Percentiles rank a stretch among this genome's conserved stretches.
Conservation (phyloP, 2,113 vertebrate species). For the Pongo abelii region DNA sequence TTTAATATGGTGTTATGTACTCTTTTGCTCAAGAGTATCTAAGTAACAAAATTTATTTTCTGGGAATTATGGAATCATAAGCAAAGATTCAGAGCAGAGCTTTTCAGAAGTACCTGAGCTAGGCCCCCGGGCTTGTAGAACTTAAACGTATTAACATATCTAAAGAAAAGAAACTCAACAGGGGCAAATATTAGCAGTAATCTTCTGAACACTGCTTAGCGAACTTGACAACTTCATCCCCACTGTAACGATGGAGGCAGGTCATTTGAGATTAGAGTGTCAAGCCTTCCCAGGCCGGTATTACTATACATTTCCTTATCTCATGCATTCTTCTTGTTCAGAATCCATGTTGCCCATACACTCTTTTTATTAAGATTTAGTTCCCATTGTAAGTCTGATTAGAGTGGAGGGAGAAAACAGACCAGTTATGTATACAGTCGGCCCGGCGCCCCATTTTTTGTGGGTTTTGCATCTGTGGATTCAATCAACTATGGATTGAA, state of each 20-base stretch:
- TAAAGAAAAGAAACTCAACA: not conserved
- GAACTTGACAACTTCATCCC: not conserved
- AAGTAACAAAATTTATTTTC: not conserved
- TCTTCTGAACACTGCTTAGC: not conserved
- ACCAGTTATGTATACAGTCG: not conserved
- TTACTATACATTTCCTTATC: not conserved
- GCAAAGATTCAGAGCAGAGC: not conserved
- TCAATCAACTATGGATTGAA: not conserved
- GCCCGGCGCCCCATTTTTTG: not conserved
- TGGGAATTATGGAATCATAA: not conserved
- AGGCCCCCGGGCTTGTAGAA: not conserved
- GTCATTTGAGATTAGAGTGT: not conserved
- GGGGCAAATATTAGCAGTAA: too few relatives aligned
- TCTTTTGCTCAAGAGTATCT: not conserved
- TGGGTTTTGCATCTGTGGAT: not conserved
- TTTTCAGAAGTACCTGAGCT: not conserved
- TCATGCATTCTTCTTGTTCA: not conserved
- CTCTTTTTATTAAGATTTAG: not conserved
- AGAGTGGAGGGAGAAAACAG: not conserved
- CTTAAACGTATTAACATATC: not conserved
- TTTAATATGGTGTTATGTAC: not conserved
- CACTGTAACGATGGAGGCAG: not conserved
- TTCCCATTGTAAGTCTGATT: not conserved
- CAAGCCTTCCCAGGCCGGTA: not conserved
- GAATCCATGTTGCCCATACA: not conserved